Percentiles rank a stretch among this genome's conserved stretches.
Conservation (phyloP, 2,797 vertebrate species). For the Orientallactaga sibirica region DNA sequence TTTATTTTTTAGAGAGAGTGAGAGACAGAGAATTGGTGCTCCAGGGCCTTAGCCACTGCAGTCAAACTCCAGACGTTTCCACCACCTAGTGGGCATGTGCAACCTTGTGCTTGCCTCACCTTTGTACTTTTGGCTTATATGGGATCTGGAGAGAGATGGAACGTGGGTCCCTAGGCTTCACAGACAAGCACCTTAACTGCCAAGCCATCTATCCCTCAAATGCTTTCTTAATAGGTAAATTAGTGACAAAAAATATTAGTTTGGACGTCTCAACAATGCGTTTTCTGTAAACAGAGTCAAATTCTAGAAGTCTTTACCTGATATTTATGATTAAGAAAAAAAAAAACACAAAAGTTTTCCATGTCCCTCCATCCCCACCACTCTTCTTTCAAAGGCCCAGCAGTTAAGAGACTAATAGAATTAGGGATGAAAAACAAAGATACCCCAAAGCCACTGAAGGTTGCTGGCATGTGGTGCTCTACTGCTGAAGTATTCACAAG, state of each 20-base stretch:
- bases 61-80: too few species aligned
- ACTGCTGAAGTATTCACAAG: background rate
- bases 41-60: too few species aligned
- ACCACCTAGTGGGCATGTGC: too few species aligned
- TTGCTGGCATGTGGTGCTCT: background rate
- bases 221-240: slow-evolving; percentile 39
- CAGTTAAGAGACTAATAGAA: background rate
- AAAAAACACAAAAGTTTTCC: background rate
- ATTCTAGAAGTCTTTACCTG: slow-evolving; percentile 17
- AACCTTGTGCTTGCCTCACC: too few species aligned
- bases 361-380: background rate
- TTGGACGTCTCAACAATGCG: slow-evolving; percentile 20
- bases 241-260: slow-evolving; percentile 58
- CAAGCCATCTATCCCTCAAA: background rate
- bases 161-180: too few species aligned
- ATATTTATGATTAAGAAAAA: slow-evolving; percentile 54
- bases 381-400: background rate
- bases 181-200: too few species aligned
- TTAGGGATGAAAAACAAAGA: slow-evolving; percentile 1
- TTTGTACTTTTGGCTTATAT: too few species aligned
- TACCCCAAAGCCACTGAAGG: background rate
- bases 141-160: too few species aligned
- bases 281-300: slow-evolving; percentile 48
- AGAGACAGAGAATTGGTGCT: too few species aligned
- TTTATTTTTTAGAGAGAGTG: too few species aligned